Base-by-base conservation (phyloP, 1,140 invertebrate genomes). In the Procambarus clarkii region DNA sequence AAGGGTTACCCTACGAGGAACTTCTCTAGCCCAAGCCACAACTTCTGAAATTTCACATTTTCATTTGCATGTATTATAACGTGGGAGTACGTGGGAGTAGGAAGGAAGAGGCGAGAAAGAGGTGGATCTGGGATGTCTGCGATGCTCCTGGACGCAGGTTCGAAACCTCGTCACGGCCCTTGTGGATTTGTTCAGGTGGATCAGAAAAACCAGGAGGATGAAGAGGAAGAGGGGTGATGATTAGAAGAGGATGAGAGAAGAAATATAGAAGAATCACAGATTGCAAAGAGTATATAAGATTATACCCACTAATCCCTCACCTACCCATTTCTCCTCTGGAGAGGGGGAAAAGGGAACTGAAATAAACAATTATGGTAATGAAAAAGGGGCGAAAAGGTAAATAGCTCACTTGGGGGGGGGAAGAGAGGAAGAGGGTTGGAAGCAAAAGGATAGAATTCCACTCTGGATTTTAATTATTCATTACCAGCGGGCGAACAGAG, bases 51-150 rank as follows among this genome's bases (percentile, higher is more conserved):
- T 74, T 74, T 34, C 69, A 24, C 69, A 24, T 74, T 74, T 34
- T 74, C 69, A 74, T 74, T 74, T 74, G 69, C 69, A 74, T 74
- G 69, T 74, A 74, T 74, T 74, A 74, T 34, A 74, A 74, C 34
- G 24, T 34, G 69, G 21, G 1, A 34, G 69, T 74, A n/a, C 24
- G 46, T 21, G 50, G 50, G 50, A 46, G 21, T 3, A 3, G n/a
- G 15, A n/a, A 50, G n/a, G 45, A 81, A 46, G 79, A 81, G n/a
- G 50, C n/a, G n/a, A n/a, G n/a, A n/a, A n/a, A n/a, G n/a, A n/a
- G n/a, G n/a, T n/a, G n/a, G n/a, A n/a, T n/a, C n/a, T n/a, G n/a
- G n/a, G n/a, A n/a, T n/a, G n/a, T n/a, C n/a, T n/a, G n/a, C n/a
- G n/a, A n/a, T n/a, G n/a, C n/a, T n/a, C n/a, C n/a, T n/a, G n/a